Base-by-base conservation (phyloP, 2,797 vertebrate genomes). In the Malurus leucopterus region DNA sequence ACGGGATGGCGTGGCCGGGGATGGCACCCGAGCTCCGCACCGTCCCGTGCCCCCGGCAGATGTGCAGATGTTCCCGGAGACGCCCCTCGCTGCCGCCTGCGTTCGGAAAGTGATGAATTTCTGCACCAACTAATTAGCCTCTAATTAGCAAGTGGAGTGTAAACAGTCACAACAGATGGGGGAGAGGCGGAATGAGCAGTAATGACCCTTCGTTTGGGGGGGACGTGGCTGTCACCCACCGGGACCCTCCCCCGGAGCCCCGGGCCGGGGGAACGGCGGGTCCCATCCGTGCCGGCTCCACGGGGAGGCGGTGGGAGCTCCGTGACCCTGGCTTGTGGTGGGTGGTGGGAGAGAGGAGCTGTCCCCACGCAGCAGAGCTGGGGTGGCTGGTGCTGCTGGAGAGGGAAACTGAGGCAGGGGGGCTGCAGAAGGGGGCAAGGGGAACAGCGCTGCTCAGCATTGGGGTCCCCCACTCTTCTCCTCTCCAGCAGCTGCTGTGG, bases 91-190 rank as follows among this genome's bases (percentile, higher is more conserved):
- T 57, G 92, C 95, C 8, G 86, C 84, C 92, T 95, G 95, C 84
- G 95, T 96, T 97, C 95, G 95, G 95, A 91, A 97, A 97, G 97
- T 97, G 96, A 97, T 97, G 96, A 95, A 96, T 97, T 96, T 97
- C 96, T 95, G 96, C 97, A 98, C 96, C 97, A 94, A 92, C 98
- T 99, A 98, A 99, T 99, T 98, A 98, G 98, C 94, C 97, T 96
- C 96, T 98, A 98, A 99, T 99, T 98, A 98, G 98, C 97, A 89
- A 98, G 97, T 95, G 97, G 97, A 98, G 98, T 98, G 98, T 98
- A 98, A 98, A 98, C 98, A 98, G 97, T 98, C 97, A 96, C 96
- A 97, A 95, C 98, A 99, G 98, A 98, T 98, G 98, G 98, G 95
- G 95, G 95, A 96, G 95, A 95, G 97, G 97, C 93, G 54, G 96